Base-by-base conservation (phyloP, 2,888 invertebrate genomes). In the Callyntrura sp. region DNA sequence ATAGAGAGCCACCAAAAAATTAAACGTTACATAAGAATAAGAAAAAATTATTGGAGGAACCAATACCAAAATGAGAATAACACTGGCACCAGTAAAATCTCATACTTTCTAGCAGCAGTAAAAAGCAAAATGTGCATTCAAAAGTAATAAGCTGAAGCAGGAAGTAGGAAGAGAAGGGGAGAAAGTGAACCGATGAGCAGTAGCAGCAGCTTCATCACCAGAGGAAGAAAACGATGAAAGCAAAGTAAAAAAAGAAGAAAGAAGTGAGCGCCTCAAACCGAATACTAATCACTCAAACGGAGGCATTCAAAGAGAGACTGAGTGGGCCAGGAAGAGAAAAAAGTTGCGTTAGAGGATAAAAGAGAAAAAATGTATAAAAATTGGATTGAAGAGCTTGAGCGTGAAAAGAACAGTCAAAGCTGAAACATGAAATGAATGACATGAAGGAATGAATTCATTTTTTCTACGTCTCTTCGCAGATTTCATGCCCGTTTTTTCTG, bases 201-300 rank as follows among this genome's bases (percentile, higher is more conserved):
- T 43, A 76, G 1, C 35, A 51, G 48, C 35, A 51, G 79, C 23
- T 60, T 48, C 14, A 62, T 62, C 23, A 25, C 23, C 20, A 11
- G 17, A 79, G 62, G 43, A 62, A 82, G 62, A 45, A 43, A 28
- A 55, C 43, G 62, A 82, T 43, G 65, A 86, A 60, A 78, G 65
- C 20, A 62, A 65, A 76, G 51, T 28, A 68, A 17, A 76, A 60
- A 73, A 76, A 65, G 23, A 45, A 73, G 45, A 55, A 12, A 17
- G 25, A 20, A 17, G 20, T 20, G 60, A 60, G 76, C 48, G 86
- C 79, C 57, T 86, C 86, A 51, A 79, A 81, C 79, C 79, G 86
- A 79, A 86, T 86, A 86, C 86, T 86, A 86, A 86, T 86, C 86
- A 86, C 68, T 76, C 82, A 82, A 82, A 85, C 73, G n/a, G 17